Evolutionary conservation across 2,888 invertebrate species (phyloP), one percentile per base, ranked within the genome.

Genomic region (Spicauda simplicius): DNA sequence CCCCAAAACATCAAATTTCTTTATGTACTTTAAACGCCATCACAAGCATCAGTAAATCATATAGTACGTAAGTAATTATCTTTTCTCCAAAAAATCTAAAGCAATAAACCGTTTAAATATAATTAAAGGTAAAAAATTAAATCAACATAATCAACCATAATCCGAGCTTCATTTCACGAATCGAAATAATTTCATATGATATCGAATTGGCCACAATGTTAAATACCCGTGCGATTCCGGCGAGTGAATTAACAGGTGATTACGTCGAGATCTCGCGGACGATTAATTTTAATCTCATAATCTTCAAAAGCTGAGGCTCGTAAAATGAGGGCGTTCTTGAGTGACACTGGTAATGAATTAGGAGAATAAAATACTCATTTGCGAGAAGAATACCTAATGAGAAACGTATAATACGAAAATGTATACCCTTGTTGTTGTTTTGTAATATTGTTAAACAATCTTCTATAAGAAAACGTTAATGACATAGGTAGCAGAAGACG

Each of bases 281-380:
- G 54, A 62, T 54, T 50, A 50, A 60, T 50, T 62, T 62, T 62
- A 62, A 62, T 62, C 54, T 54, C 16, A 37, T 62, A 54, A 62
- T 37, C 60, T 48, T 48, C 52, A 45, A n/a, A 48, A 59, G 30
- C 16, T 16, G 18, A 52, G 18, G 33, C 33, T 52, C 20, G n/a
- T 52, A 52, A 52, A 60, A 60, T 60, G 16, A 52, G 25, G 20
- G n/a, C 60, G 52, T 52, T 18, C 33, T 33, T 20, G 53, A 53
- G 25, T 53, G 53, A 25, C 53, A 25, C 14, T 33, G 33, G 52
- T 52, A 19, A 33, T 50, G 60, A 52, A 60, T 45, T 16, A 58
- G 14, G n/a, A 7, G 20, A 41, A n/a, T n/a, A n/a, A 18, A 45
- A 45, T n/a, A 45, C 14, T 16, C 18, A 50, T 50, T n/a, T 48